Base-by-base conservation (phyloP, 2,888 invertebrate genomes). In the Eupelmus urozonus region DNA sequence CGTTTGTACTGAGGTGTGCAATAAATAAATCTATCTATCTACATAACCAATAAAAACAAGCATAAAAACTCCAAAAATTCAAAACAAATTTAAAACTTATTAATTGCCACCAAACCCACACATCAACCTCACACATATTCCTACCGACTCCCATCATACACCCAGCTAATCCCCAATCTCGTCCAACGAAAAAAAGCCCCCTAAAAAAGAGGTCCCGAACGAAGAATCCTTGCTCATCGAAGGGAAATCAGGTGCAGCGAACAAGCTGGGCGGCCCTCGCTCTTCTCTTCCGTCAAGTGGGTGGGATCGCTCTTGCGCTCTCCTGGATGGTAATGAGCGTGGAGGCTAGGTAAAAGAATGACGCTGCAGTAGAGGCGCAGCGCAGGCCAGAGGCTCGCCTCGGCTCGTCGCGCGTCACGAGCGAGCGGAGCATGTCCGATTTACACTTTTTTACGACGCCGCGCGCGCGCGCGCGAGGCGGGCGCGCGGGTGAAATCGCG, bases 401-500 rank as follows among this genome's bases (percentile, higher is more conserved):
- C 51, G 49, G 42, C 34, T 18, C 49, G 29, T 1, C 23, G 55
- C 51, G 63, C 55, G 62, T 76, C 67, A 70, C 63, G 40, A 62
- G 60, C 67, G 18, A 40, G 18, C 53, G 45, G 70, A 76, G 70
- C 76, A 71, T 70, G 57, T 76, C 70, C 65, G 65, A 76, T 71
- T 71, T 59, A 71, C 59, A 65, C 76, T 69, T 76, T 76, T 76
- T 76, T 76, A 53, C 25, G 65, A 40, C 53, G 5, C 53, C 4
- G 3, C 4, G 29, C 11, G 13, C 5, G 34, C 60, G 7, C 5
- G 34, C 60, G 16, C 34, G 60, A 4, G 7, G 60, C 40, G 18
- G 25, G 65, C 49, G 63, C 29, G 18, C 63, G 29, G 45, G 42
- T 51, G 45, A 45, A 55, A 70, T 70, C 57, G 25, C 62, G 16